Evolutionary conservation across 2,113 vertebrate genomes (phyloP).

Genomic region (Prolemur simus): DNA sequence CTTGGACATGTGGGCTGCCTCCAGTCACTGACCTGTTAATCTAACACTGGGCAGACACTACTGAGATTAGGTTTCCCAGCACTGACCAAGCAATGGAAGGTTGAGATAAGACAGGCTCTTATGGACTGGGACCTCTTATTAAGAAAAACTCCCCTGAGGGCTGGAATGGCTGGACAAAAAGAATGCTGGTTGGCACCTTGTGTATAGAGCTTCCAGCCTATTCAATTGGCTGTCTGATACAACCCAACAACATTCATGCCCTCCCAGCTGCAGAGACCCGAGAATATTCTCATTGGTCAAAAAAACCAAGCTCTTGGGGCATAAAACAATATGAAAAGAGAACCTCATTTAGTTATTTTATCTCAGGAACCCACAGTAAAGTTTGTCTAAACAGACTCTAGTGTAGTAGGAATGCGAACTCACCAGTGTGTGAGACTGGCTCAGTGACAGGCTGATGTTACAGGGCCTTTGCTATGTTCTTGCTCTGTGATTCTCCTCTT

Average conservation of each 20-base stretch:
- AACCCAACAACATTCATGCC: not conserved
- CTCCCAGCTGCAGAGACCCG: not conserved
- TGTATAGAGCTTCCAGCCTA: not conserved
- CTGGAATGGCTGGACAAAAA: not conserved
- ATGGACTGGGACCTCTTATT: not conserved
- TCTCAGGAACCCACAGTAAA: not conserved
- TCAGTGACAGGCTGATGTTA: too few relatives aligned
- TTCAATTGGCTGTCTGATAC: not conserved
- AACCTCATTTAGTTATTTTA: not conserved
- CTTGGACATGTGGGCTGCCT: not conserved
- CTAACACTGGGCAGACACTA: not conserved
- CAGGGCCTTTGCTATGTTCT: not conserved
- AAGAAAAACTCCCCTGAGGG: not conserved
- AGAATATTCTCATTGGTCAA: not conserved
- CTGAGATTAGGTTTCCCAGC: not conserved
- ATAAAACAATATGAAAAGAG: not conserved
- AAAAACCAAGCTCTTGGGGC: not conserved
- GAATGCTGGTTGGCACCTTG: not conserved
- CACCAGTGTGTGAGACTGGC: not conserved
- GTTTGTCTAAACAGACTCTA: not conserved
- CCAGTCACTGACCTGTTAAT: not conserved
- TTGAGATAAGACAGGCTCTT: not conserved
- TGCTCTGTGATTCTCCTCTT: not conserved
- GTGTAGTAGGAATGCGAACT: not conserved
- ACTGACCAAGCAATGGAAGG: not conserved